A percentile compares a stretch with the other conserved stretches of the same genome.
Evolutionary conservation across 37 sponge, comb jelly and placozoan genomes (phyloP).

Genomic region (Amphimedon queenslandica): DNA sequence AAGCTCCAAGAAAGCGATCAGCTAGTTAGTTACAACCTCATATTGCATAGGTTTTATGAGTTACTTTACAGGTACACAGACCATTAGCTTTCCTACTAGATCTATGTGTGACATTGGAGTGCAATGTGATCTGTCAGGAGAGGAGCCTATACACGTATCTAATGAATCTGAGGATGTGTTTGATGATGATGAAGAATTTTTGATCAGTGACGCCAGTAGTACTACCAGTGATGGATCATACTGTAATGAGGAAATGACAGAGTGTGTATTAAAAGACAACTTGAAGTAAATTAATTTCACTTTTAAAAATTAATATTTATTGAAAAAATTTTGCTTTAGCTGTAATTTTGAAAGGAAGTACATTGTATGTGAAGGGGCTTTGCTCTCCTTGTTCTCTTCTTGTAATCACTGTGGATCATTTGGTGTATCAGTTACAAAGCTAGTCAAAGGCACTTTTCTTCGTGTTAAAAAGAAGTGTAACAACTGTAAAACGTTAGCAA

Average conservation of each 20-base stretch:
- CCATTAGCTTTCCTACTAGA: too few relatives aligned
- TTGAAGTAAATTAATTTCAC: neutral
- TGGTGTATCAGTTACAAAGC: neutral
- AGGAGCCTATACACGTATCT: too few relatives aligned
- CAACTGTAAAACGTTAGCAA: neutral
- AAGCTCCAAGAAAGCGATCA: too few relatives aligned
- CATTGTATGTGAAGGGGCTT: conserved; percentile 19
- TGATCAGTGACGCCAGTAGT: neutral
- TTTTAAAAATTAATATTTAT: neutral
- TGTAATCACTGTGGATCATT: conserved; percentile 9
- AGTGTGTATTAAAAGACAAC: neutral
- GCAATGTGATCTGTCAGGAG: too few relatives aligned
- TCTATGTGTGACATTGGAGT: too few relatives aligned
- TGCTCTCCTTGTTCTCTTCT: conserved; percentile 18
- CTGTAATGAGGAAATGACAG: too few relatives aligned
- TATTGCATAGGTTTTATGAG: too few relatives aligned
- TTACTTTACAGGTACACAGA: too few relatives aligned
- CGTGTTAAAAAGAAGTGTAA: conserved; percentile 7
- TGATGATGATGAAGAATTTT: neutral
- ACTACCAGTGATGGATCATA: neutral
- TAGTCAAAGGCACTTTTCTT: conserved; percentile 25
- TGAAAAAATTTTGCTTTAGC: neutral
- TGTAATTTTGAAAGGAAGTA: conserved; percentile 7
- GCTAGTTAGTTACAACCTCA: too few relatives aligned
- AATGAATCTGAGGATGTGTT: too few relatives aligned